Conservation (phyloP, 2,113 vertebrate species). For the Girardinichthys multiradiatus region DNA sequence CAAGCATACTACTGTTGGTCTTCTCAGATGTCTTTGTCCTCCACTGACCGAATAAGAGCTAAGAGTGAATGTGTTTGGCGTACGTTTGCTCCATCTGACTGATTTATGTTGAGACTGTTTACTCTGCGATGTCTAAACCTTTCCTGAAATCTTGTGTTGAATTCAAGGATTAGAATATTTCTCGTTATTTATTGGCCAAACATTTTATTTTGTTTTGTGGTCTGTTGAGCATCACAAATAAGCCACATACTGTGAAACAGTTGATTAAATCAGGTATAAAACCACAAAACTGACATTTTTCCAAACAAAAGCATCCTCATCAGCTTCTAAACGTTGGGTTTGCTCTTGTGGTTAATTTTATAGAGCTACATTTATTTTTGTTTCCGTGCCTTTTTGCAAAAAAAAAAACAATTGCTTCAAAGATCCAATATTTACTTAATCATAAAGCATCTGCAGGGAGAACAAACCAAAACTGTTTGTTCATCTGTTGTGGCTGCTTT, state of each 20-base stretch:
- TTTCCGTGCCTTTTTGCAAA: neutral
- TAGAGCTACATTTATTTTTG: slow-evolving; percentile 11
- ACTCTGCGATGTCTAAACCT: no score
- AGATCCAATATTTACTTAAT: slow-evolving; percentile 48
- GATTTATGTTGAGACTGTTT: neutral
- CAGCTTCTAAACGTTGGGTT: neutral
- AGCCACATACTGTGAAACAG: neutral
- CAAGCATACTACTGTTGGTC: no score
- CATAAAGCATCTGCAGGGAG: slow-evolving; percentile 18
- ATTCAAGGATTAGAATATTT: neutral
- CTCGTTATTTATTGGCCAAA: neutral
- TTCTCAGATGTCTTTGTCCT: no score
- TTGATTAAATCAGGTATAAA: neutral
- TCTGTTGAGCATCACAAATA: neutral
- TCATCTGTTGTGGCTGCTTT: slow-evolving; percentile 19
- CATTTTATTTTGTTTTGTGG: neutral
- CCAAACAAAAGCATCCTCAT: neutral
- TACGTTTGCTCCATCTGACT: neutral
- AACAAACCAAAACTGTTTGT: neutral
- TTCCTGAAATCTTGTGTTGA: neutral
- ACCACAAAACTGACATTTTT: neutral
- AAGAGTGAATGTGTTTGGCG: neutral
- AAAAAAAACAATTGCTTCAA: slow-evolving; percentile 57
- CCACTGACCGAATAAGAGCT: neutral
- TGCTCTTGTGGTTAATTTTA: slow-evolving; percentile 10